Conservation (phyloP, 2,113 vertebrate genomes). For the Phaethon lepturus region DNA sequence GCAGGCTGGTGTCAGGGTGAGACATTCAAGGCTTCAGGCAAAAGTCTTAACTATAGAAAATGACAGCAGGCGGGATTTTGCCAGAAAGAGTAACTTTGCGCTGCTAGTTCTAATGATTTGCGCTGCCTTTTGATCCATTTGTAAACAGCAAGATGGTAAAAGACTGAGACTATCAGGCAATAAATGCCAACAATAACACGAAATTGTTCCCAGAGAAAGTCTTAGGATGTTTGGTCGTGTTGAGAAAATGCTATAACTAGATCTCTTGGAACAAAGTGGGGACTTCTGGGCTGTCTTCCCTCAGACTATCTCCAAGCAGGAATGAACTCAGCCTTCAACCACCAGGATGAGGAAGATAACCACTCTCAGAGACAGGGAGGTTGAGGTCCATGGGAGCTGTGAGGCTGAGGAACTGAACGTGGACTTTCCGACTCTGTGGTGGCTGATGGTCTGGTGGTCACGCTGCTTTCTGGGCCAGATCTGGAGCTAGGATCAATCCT, state of each 20-base stretch:
- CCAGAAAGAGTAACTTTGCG: conserved; percentile 66
- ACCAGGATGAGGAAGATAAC: neutral
- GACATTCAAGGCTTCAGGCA: conserved; percentile 72
- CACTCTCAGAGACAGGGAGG: neutral
- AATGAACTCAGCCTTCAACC: neutral
- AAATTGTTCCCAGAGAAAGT: conserved; percentile 53
- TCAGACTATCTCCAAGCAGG: neutral
- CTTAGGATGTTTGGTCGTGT: conserved; percentile 24
- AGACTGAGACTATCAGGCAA: conserved; percentile 35
- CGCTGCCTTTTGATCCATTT: conserved; percentile 59
- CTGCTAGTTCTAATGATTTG: conserved; percentile 64
- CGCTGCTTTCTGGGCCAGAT: rapidly evolving
- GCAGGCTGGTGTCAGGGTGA: conserved; percentile 78
- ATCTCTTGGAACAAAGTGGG: conserved; percentile 1
- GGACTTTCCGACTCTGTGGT: rapidly evolving
- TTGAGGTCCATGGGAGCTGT: no score
- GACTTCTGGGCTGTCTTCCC: neutral
- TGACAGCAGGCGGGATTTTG: conserved; percentile 75
- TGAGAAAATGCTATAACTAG: conserved; percentile 32
- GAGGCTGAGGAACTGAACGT: neutral
- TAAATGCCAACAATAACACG: conserved; percentile 57
- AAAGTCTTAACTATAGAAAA: conserved; percentile 76
- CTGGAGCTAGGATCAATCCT: neutral
- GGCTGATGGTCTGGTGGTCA: neutral
- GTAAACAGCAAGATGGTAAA: conserved; percentile 58